A percentile compares a stretch with the other conserved stretches of the same genome.
phyloP scores from a whole-genome alignment of 2,888 invertebrate genomes.

The Antitype chi region DNA sequence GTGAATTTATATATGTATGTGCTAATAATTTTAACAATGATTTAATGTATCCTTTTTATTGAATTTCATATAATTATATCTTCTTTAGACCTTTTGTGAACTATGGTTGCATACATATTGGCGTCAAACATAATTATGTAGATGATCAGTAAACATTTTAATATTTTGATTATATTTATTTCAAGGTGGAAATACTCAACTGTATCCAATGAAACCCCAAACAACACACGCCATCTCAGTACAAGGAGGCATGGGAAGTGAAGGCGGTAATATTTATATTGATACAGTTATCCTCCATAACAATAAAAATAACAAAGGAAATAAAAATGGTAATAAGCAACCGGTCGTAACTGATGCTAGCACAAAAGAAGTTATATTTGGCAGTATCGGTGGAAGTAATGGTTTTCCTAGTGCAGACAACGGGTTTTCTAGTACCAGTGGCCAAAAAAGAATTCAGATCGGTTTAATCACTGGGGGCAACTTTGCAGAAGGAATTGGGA shows the following conservation, averaged over 20 bases:
- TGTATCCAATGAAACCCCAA: conserved; percentile 1
- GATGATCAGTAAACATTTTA: conserved; percentile 6
- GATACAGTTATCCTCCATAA: background rate
- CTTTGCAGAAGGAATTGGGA: background rate
- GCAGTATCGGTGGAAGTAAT: background rate
- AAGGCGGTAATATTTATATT: background rate
- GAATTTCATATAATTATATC: background rate
- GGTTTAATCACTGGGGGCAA: conserved; percentile 23
- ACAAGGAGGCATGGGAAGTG: background rate
- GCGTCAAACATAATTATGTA: background rate
- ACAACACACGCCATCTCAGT: background rate
- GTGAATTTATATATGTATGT: background rate
- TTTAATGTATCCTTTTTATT: background rate
- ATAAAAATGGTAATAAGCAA: background rate
- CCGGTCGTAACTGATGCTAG: background rate
- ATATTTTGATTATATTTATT: conserved; percentile 12
- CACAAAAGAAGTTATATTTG: background rate
- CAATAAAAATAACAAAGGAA: conserved; percentile 13
- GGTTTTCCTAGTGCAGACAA: background rate
- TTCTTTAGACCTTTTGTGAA: background rate
- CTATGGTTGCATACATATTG: background rate
- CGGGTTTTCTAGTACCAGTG: background rate
- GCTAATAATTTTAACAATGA: background rate
- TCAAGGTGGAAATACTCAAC: conserved; percentile 18
- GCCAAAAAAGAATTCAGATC: conserved; percentile 11